phyloP scores from a whole-genome alignment of 2,113 vertebrate genomes.

The Oplegnathus fasciatus region DNA sequence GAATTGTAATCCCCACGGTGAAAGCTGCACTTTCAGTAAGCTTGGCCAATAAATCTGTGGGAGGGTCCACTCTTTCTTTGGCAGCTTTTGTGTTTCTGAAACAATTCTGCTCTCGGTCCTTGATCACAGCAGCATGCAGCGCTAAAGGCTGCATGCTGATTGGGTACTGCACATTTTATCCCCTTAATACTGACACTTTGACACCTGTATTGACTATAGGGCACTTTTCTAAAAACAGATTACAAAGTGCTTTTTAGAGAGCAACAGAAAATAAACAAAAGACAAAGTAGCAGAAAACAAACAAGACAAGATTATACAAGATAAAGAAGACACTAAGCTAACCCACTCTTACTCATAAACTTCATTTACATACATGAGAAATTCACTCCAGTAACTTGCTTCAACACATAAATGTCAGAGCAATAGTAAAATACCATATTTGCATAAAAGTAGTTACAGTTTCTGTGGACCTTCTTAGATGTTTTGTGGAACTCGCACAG shows the following conservation, averaged over 20 bases:
- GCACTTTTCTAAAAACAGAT: slow-evolving; percentile 6
- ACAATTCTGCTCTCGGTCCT: slow-evolving; percentile 18
- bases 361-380: slow-evolving; percentile 4
- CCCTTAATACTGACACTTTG: slow-evolving; percentile 40
- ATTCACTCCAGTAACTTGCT: background rate
- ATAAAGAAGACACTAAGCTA: background rate
- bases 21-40: slow-evolving; percentile 46
- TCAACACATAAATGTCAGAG: background rate
- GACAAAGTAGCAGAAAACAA: background rate
- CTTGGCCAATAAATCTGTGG: slow-evolving; percentile 64
- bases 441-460: slow-evolving; percentile 3
- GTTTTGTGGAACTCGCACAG: background rate
- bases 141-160: slow-evolving; percentile 3
- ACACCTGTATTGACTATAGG: slow-evolving; percentile 18
- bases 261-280: background rate
- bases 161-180: slow-evolving; percentile 20
- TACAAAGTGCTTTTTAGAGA: background rate
- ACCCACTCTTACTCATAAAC: background rate
- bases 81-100: slow-evolving; percentile 49
- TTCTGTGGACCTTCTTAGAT: background rate
- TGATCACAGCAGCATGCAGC: slow-evolving; percentile 30
- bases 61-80: slow-evolving; percentile 46
- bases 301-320: background rate
- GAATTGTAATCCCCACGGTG: slow-evolving; percentile 72
- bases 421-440: background rate